A percentile compares a stretch with the other conserved stretches of the same genome.
These are phyloP conservation scores for Coracopsis vasa DNA, from an alignment of 2,113 vertebrate species.

Conservation along the genomic window DNA sequence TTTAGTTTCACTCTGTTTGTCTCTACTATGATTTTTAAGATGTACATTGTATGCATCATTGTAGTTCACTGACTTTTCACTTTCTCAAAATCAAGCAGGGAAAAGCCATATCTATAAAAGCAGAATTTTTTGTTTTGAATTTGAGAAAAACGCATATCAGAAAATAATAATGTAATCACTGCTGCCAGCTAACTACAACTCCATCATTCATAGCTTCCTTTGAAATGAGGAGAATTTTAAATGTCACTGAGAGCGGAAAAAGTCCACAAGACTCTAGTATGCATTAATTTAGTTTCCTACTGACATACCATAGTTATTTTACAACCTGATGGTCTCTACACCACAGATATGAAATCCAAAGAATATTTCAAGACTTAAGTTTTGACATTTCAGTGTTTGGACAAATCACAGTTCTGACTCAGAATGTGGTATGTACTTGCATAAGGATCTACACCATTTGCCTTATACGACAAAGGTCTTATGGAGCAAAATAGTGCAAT, in stretches of 20 bases:
- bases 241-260: not conserved
- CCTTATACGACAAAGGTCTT: not conserved
- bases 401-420: not conserved
- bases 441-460: rapidly evolving
- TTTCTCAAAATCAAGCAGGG: not conserved
- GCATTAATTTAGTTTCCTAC: not conserved
- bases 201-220: not conserved
- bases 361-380: not conserved
- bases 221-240: not conserved
- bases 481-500: not conserved
- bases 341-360: not conserved
- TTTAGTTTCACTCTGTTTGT: not conserved
- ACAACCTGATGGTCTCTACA: not conserved
- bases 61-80: not conserved
- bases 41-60: not conserved
- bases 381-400: not conserved
- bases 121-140: not conserved
- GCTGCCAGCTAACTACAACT: not conserved
- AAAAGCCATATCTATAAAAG: not conserved
- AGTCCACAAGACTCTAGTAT: not conserved
- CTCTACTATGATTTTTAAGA: not conserved
- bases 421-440: not conserved
- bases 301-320: not conserved
- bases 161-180: not conserved
- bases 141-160: not conserved